phyloP scores from a whole-genome alignment of 23 tunicate genomes.

The Oikopleura vanhoeffeni region DNA sequence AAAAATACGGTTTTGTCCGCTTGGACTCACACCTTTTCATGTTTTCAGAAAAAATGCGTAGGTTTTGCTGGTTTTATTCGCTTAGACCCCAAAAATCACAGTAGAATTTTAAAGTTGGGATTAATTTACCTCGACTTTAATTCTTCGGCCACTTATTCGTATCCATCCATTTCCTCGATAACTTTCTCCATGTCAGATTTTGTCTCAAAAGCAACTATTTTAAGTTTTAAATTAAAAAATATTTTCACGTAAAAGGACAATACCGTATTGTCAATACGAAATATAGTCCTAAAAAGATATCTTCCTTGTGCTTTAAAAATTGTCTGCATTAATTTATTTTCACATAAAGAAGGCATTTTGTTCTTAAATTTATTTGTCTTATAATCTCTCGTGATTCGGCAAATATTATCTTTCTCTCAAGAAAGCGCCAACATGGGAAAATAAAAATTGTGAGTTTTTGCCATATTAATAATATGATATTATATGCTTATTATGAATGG shows the following conservation, averaged over 20 bases:
- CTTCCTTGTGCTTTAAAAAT: neutral
- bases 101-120: neutral
- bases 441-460: too few relatives aligned
- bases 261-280: neutral
- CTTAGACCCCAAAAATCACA: too few relatives aligned
- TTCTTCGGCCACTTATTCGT: constrained; percentile 46
- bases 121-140: constrained; percentile 6
- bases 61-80: too few relatives aligned
- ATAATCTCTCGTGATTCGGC: too few relatives aligned
- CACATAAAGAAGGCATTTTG: too few relatives aligned
- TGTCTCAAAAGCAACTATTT: constrained; percentile 32
- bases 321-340: neutral
- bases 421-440: too few relatives aligned
- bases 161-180: constrained; percentile 36
- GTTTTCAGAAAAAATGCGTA: neutral
- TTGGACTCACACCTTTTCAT: too few relatives aligned
- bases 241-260: neutral
- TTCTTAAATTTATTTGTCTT: too few relatives aligned
- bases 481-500: too few relatives aligned
- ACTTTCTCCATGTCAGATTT: constrained; percentile 43
- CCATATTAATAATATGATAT: too few relatives aligned
- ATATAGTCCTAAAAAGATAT: neutral
- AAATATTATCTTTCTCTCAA: too few relatives aligned
- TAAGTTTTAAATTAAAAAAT: constrained; percentile 17
- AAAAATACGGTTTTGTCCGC: too few relatives aligned